Base-by-base conservation (phyloP, 1,140 invertebrate genomes). In the Cotesia chilonis region DNA sequence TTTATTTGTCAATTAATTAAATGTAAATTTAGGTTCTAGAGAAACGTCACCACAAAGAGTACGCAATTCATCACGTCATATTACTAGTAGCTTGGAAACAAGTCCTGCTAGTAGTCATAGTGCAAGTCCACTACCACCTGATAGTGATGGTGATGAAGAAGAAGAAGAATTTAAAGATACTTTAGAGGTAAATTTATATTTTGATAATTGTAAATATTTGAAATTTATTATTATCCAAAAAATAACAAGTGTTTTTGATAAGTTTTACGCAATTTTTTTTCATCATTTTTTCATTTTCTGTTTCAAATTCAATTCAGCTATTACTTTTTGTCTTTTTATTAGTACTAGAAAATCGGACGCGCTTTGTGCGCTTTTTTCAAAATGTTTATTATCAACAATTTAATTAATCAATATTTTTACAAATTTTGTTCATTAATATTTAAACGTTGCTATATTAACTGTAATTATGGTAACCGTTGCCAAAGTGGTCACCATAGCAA, bases 101-200 rank as follows among this genome's bases (percentile, higher is more conserved):
- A 87, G 84, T 76, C 86, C 82, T 79, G 87, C 85, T 38, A 87
- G 84, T 68, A 86, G 86, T 76, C 88, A 86, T 64, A 88, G 87
- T 76, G 85, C 88, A 17, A 88, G 83, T 74, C 87, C 83, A 75
- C 84, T 80, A 75, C 88, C 85, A 70, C 88, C 90, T 73, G 92
- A 92, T 77, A 91, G 90, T n/a, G 92, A 94, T 74, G 87, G 88
- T 20, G 41, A 47, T 47, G 89, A 89, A 74, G 89, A 90, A 74
- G 89, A 90, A 77, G 93, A 94, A 77, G 92, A 93, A 84, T 94
- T 92, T 82, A 92, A 91, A 72, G 93, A 94, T 84, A 92, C 92
- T 17, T 89, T 92, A 65, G 92, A 93, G 80, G 90, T 92, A 79
- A 87, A 82, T 52, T 10, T 59, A 14, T n/a, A 52, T 14, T 55